phyloP scores from a whole-genome alignment of 2,797 vertebrate species.

The Propithecus deckenii region DNA sequence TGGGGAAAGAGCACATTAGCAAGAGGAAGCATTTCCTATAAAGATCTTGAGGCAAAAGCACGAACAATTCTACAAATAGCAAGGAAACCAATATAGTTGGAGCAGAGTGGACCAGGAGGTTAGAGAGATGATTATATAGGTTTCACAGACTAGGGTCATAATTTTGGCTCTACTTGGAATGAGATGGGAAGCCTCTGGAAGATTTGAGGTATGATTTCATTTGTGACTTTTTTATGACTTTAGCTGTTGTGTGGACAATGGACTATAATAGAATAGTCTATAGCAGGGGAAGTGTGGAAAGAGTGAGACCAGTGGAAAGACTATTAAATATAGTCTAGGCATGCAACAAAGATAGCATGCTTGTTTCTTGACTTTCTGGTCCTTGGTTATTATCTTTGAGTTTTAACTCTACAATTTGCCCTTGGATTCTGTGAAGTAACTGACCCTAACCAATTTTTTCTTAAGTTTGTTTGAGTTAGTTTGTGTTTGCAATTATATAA shows the following conservation, averaged over 20 bases:
- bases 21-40: not conserved
- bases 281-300: fast-evolving
- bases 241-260: not conserved
- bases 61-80: not conserved
- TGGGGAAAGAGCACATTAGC: not conserved
- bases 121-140: not conserved
- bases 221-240: not conserved
- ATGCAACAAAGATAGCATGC: not conserved
- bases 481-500: not conserved
- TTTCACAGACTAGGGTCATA: not conserved
- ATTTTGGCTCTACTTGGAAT: not conserved
- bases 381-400: not conserved
- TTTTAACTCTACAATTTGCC: not conserved
- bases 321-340: too few relatives aligned
- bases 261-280: not conserved
- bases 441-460: not conserved
- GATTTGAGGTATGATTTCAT: not conserved
- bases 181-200: not conserved
- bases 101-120: not conserved
- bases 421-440: not conserved
- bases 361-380: not conserved
- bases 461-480: not conserved
- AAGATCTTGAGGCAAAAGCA: not conserved
- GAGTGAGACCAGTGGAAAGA: not conserved
- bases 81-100: not conserved